Evolutionary conservation across 64 coral and sea anemone genomes (phyloP), one percentile per base, ranked within the genome.

Genomic region (Acropora yongei): DNA sequence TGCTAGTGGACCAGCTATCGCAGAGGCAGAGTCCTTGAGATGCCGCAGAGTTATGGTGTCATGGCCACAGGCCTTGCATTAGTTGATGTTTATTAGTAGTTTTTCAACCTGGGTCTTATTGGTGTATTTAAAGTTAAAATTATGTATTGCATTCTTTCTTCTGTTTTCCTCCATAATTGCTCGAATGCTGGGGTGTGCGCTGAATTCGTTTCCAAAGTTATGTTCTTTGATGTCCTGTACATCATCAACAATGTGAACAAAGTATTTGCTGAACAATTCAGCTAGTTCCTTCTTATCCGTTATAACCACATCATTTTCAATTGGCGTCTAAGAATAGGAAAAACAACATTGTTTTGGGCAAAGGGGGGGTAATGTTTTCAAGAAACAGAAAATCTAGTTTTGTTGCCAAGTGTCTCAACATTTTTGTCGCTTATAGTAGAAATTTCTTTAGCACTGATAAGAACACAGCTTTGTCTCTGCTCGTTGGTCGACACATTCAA

Each of bases 51-150:
- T 41, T 77, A 89, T 76, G 43, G 49, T 40, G 73, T 89, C 87
- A 49, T 89, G 73, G 12, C 87, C 74, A 13, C 55, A 79, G 74
- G 87, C 41, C 75, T 89, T 89, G 2, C 74, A 49, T 43, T 53
- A 12, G 48, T 79, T 89, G 19, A 79, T 89, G 50, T 79, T 63
- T 61, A 30, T 60, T 46, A 89, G 51, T 79, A 78, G 41, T 60
- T 89, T 19, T 63, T 89, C 48, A 44, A 89, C 74, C 51, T 79
- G 87, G 18, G 75, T 44, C 57, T 89, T 78, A n/a, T 89, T 89
- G 47, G 87, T 89, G 74, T 63, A 78, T 13, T 63, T 9, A 63
- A 63, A 63, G 58, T 13, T 63, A 13, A 63, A 63, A 63, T 1
- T 53, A 53, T 53, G 50, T 53, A 53, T 53, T 5, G 50, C 50